A percentile compares a stretch with the other conserved stretches of the same genome.
Evolutionary conservation across 2,888 invertebrate species (phyloP).

Genomic region (Platerodrilus igneus): DNA sequence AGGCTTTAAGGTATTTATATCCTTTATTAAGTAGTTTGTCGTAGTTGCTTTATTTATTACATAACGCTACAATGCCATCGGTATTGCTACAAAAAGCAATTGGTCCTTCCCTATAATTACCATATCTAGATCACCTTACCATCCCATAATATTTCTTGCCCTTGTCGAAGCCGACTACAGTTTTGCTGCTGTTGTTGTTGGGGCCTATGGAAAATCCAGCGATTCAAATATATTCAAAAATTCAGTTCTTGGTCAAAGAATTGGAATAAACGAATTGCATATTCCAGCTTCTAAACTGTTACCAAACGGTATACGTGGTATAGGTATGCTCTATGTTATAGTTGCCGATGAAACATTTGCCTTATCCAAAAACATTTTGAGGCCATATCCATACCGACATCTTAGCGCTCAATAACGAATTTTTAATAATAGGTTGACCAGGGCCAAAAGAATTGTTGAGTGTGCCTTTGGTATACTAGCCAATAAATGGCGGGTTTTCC

Average conservation of each 20-base stretch:
- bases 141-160: slow-evolving; percentile 29
- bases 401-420: slow-evolving; percentile 27
- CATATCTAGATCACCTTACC: too few species aligned
- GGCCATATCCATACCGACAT: slow-evolving; percentile 29
- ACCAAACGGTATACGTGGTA: slow-evolving; percentile 18
- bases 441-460: slow-evolving; percentile 29
- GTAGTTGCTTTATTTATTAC: too few species aligned
- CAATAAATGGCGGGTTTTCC: slow-evolving; percentile 32
- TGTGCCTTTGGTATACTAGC: slow-evolving; percentile 30
- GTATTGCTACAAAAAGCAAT: too few species aligned
- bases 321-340: slow-evolving; percentile 25
- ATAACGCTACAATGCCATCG: too few species aligned
- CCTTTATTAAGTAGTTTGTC: too few species aligned
- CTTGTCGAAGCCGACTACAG: slow-evolving; percentile 26
- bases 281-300: slow-evolving; percentile 27
- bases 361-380: slow-evolving; percentile 30
- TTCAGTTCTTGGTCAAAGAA: too few species aligned
- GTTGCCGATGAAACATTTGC: slow-evolving; percentile 34
- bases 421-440: slow-evolving; percentile 26
- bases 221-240: slow-evolving; percentile 27
- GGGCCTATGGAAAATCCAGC: slow-evolving; percentile 26
- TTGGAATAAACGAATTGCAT: slow-evolving; percentile 26
- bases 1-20: too few species aligned
- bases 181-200: slow-evolving; percentile 30
- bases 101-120: too few species aligned